Evolutionary conservation across 1,140 invertebrate species (phyloP).

Genomic region (Branchinecta lindahli): DNA sequence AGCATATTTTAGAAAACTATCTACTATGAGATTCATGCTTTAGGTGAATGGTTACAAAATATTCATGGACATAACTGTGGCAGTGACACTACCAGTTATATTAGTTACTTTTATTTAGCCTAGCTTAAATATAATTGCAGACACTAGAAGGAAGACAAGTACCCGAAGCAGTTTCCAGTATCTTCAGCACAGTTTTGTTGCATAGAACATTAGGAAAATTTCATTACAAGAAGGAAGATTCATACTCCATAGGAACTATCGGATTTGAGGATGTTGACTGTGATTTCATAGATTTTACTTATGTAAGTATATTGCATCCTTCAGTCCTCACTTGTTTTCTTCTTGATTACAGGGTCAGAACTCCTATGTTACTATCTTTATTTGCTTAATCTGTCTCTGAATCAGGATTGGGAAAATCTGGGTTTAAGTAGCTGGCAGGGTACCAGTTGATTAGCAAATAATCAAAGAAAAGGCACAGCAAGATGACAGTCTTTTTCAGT

Average conservation of each 20-base stretch:
- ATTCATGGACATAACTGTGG: too few relatives aligned
- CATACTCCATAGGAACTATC: constrained; percentile 84
- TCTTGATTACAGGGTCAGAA: constrained; percentile 8
- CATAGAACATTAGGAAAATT: constrained; percentile 90
- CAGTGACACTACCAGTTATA: too few relatives aligned
- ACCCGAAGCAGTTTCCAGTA: constrained; percentile 79
- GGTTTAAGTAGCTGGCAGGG: constrained; percentile 6
- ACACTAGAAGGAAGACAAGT: constrained; percentile 82
- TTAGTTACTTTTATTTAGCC: too few relatives aligned
- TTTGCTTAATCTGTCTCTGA: constrained; percentile 15
- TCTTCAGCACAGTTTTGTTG: constrained; percentile 90
- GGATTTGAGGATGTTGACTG: constrained; percentile 91
- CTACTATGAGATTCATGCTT: too few relatives aligned
- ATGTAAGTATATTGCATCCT: constrained; percentile 41
- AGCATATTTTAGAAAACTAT: too few relatives aligned
- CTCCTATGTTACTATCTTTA: constrained; percentile 3
- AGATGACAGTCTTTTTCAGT: too few relatives aligned
- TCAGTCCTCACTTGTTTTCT: constrained; percentile 12
- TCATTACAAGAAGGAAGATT: constrained; percentile 77
- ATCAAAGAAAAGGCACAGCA: too few relatives aligned
- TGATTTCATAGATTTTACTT: constrained; percentile 93
- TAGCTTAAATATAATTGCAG: constrained; percentile 25
- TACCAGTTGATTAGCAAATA: neutral
- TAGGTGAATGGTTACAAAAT: too few relatives aligned
- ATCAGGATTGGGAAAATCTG: neutral